Conservation (phyloP, 2,888 invertebrate genomes). For the Cheilosia urbana region DNA sequence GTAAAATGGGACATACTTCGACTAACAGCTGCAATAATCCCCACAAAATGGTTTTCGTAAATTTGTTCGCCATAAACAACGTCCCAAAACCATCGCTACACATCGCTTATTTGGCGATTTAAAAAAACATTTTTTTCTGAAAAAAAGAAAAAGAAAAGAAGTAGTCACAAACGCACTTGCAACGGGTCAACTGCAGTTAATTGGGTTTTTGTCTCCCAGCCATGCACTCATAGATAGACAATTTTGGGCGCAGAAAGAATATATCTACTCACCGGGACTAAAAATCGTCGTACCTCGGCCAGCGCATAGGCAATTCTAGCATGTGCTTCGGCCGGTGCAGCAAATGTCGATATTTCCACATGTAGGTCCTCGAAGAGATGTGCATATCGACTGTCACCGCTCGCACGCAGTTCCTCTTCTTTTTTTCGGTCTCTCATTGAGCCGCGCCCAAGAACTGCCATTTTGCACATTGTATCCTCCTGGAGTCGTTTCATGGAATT, state of each 20-base stretch:
- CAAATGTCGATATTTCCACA: slow-evolving; percentile 95
- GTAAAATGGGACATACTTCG: background rate
- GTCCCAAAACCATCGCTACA: slow-evolving; percentile 20
- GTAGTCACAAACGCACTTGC: slow-evolving; percentile 5
- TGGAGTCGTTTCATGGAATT: slow-evolving; percentile 95
- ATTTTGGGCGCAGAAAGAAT: slow-evolving; percentile 2
- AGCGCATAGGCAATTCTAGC: slow-evolving; percentile 92
- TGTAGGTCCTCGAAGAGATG: slow-evolving; percentile 96
- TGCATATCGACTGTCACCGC: slow-evolving; percentile 96
- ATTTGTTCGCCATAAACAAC: slow-evolving; percentile 9
- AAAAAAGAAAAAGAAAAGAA: slow-evolving; percentile 14
- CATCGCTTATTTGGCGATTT: slow-evolving; percentile 21
- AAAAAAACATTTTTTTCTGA: background rate
- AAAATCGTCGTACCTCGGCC: slow-evolving; percentile 91
- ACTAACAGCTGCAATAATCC: slow-evolving; percentile 51
- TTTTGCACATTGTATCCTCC: slow-evolving; percentile 97
- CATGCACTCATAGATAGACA: slow-evolving; percentile 30
- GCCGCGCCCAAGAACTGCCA: slow-evolving; percentile 96
- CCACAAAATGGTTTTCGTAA: slow-evolving; percentile 33
- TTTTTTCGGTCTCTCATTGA: slow-evolving; percentile 97
- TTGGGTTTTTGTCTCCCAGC: slow-evolving; percentile 37
- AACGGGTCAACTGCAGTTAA: slow-evolving; percentile 43
- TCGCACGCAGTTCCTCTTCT: slow-evolving; percentile 96
- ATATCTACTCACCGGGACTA: slow-evolving; percentile 88
- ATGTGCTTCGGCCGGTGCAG: slow-evolving; percentile 95